A percentile compares a stretch with the other conserved stretches of the same genome.
Evolutionary conservation across 2,113 vertebrate species (phyloP).

Genomic region (Xyrauchen texanus): DNA sequence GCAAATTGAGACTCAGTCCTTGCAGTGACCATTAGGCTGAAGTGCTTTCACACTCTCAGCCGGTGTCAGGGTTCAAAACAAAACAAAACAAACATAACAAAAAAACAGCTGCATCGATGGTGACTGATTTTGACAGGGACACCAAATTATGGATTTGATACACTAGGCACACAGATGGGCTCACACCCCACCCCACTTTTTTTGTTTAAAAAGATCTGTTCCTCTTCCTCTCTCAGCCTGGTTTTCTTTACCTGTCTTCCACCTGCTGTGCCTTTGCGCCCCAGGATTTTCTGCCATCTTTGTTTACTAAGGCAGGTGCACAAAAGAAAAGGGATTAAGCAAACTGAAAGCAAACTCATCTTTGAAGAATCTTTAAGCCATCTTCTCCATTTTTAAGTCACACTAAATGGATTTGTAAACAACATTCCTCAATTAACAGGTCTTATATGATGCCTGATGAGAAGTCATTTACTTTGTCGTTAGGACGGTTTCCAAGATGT

Average conservation of each 20-base stretch:
- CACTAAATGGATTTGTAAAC: background rate
- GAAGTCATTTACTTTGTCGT: background rate
- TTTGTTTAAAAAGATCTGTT: too few species aligned
- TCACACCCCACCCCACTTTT: slow-evolving; percentile 19
- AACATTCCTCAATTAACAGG: background rate
- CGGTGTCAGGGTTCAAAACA: slow-evolving; percentile 36
- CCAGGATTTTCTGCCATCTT: slow-evolving; percentile 42
- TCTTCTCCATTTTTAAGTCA: background rate
- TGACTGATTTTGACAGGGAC: slow-evolving; percentile 59
- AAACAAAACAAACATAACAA: too few species aligned
- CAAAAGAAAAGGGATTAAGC: background rate
- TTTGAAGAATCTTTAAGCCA: background rate
- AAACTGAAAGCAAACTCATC: background rate
- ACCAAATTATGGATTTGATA: slow-evolving; percentile 70
- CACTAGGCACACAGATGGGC: slow-evolving; percentile 58
- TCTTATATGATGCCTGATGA: background rate
- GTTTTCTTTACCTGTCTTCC: slow-evolving; percentile 36
- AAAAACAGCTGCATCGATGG: slow-evolving; percentile 49
- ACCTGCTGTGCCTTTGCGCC: slow-evolving; percentile 8
- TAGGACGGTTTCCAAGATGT: background rate
- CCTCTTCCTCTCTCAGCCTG: too few species aligned
- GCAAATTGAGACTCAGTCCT: background rate
- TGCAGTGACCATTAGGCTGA: slow-evolving; percentile 16
- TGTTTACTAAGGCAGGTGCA: slow-evolving; percentile 38
- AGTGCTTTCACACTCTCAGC: background rate